Conservation (phyloP, 2,888 invertebrate genomes). For the Microdon myrmicae region DNA sequence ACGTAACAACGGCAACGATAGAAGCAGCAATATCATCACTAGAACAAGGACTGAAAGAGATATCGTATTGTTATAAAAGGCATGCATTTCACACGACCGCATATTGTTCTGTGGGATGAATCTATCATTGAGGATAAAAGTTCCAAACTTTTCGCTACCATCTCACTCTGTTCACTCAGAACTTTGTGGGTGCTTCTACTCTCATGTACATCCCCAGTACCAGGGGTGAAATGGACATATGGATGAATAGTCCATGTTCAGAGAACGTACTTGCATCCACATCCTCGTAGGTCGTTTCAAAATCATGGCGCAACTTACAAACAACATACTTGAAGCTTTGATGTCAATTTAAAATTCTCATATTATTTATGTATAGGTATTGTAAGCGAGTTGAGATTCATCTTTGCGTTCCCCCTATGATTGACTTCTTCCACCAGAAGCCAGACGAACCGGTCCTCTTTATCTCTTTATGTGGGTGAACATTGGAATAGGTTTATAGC, state of each 20-base stretch:
- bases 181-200: conserved; percentile 10
- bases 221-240: conserved; percentile 35
- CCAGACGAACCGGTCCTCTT: not conserved
- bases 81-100: conserved; percentile 48
- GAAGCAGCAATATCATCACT: conserved; percentile 23
- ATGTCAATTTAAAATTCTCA: conserved; percentile 48
- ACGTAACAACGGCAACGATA: conserved; percentile 7
- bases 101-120: conserved; percentile 40
- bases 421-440: too few relatives aligned
- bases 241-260: conserved; percentile 46
- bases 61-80: conserved; percentile 41
- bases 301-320: conserved; percentile 35
- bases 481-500: conserved; percentile 41
- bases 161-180: conserved; percentile 14
- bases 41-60: conserved; percentile 38
- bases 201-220: not conserved
- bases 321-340: conserved; percentile 44
- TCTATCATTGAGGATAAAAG: conserved; percentile 36
- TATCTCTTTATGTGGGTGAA: conserved; percentile 34
- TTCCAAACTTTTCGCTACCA: conserved; percentile 31
- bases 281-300: conserved; percentile 40
- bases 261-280: conserved; percentile 45
- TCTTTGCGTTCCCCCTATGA: not conserved
- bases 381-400: conserved; percentile 6
- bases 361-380: conserved; percentile 46